Evolutionary conservation across 2,113 vertebrate genomes (phyloP).

Genomic region (Ophthalmolycus amberensis): DNA sequence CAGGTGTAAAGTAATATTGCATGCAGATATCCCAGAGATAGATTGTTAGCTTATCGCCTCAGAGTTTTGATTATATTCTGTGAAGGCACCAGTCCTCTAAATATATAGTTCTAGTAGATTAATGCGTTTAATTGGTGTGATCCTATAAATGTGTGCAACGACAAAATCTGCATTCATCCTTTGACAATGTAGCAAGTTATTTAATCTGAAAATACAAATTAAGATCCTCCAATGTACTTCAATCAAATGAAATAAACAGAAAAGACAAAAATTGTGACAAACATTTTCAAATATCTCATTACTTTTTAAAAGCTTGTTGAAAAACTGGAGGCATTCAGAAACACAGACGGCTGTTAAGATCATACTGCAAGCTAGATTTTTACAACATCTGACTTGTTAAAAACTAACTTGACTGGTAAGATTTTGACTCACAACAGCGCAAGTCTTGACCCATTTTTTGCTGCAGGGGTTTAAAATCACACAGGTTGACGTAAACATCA

Average conservation of each 20-base stretch:
- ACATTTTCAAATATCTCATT: constrained; percentile 1
- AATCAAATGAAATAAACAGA: constrained; percentile 5
- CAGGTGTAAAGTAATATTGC: not conserved
- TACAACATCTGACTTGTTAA: not conserved
- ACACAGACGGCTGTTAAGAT: constrained; percentile 7
- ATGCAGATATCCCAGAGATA: not conserved
- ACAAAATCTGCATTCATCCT: not conserved
- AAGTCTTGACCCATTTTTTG: not conserved
- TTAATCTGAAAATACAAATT: not conserved
- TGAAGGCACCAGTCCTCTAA: not conserved
- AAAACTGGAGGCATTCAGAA: constrained; percentile 16
- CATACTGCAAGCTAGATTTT: constrained; percentile 30
- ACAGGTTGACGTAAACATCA: constrained; percentile 32
- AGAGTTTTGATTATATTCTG: not conserved
- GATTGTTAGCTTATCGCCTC: not conserved
- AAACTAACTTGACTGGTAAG: not conserved
- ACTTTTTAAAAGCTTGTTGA: constrained; percentile 5
- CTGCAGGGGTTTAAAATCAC: constrained; percentile 24
- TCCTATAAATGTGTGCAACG: not conserved
- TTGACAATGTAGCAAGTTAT: not conserved
- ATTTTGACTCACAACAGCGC: constrained; percentile 5
- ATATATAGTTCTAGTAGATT: not conserved
- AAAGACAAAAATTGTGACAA: constrained; percentile 3
- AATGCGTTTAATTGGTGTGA: not conserved
- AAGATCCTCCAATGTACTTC: not conserved